Base-by-base conservation (phyloP, 2,797 vertebrate genomes). In the Chloroceryle amazona region DNA sequence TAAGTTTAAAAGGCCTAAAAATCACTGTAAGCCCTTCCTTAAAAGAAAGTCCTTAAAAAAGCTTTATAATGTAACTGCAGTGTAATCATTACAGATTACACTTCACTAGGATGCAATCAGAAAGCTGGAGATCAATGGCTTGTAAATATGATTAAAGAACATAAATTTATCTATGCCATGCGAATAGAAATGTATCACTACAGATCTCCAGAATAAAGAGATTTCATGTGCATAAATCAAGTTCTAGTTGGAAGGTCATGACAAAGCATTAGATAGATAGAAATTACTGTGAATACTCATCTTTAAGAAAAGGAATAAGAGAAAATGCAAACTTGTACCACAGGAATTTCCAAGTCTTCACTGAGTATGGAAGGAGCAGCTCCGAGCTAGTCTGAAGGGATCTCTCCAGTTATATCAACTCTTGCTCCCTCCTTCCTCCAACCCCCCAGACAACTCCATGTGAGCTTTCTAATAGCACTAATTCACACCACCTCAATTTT, bases 181-280 rank as follows among this genome's bases (percentile, higher is more conserved):
- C 92, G 96, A 91, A 97, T 54, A 93, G 83, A 93, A 94, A 94
- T 58, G 65, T 91, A 87, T 90, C 76, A 74, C 13, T 71, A 58
- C 46, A 74, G 58, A 85, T 73, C 85, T 81, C n/a, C 75, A 96
- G 80, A 97, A 91, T 3, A 11, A 89, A 79, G 15, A 60, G 35
- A 81, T 75, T 82, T 68, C n/a, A 47, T 0, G 4, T 19, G 26
- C 37, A 47, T 12, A 62, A 61, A 41, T 55, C 47, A 21, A 11
- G 58, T 95, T 90, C 76, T 47, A 60, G 11, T 10, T 41, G 57
- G 26, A 81, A 78, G 14, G 19, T 58, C 54, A 78, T 17, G 72
- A 51, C 37, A 89, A 91, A 94, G 51, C 58, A 68, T 66, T 75
- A 95, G 31, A 51, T n/a, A 92, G 78, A 23, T 44, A 41, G 25